These are phyloP conservation scores for Kradibia gibbosae DNA, from an alignment of 1,140 invertebrate species.

Conservation along the genomic window DNA sequence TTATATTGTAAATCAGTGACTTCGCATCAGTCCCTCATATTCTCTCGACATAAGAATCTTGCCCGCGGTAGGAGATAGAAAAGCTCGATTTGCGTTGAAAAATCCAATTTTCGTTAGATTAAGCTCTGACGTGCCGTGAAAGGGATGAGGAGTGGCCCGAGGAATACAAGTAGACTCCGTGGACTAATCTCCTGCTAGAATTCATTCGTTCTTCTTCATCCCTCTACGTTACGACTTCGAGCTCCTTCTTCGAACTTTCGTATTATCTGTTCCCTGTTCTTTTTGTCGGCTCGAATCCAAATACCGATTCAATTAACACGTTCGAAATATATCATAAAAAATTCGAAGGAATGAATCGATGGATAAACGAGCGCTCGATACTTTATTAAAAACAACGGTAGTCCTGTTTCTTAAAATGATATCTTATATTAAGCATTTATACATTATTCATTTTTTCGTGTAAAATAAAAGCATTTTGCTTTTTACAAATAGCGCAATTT, in stretches of 20 bases:
- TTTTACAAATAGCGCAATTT: too few species aligned
- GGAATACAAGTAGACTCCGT: constrained; percentile 38
- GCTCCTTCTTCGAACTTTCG: neutral
- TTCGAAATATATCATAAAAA: neutral
- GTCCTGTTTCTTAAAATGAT: too few species aligned
- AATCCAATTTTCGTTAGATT: constrained; percentile 49
- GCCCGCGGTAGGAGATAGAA: neutral
- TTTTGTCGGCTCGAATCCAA: neutral
- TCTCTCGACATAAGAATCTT: constrained; percentile 6
- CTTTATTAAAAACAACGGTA: too few species aligned
- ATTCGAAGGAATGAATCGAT: neutral
- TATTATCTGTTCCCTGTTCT: neutral
- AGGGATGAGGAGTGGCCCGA: neutral
- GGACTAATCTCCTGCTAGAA: constrained; percentile 42
- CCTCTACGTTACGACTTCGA: neutral
- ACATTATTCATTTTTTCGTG: too few species aligned
- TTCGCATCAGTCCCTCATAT: constrained; percentile 3
- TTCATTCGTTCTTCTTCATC: constrained; percentile 38
- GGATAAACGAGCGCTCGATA: neutral
- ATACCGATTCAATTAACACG: constrained; percentile 15
- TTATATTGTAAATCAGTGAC: constrained; percentile 1
- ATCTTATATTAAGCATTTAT: too few species aligned
- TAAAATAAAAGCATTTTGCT: too few species aligned
- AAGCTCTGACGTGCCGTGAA: constrained; percentile 32
- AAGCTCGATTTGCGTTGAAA: constrained; percentile 28